Evolutionary conservation across 2,797 vertebrate genomes (phyloP).

Genomic region (Eutrigla gurnardus): DNA sequence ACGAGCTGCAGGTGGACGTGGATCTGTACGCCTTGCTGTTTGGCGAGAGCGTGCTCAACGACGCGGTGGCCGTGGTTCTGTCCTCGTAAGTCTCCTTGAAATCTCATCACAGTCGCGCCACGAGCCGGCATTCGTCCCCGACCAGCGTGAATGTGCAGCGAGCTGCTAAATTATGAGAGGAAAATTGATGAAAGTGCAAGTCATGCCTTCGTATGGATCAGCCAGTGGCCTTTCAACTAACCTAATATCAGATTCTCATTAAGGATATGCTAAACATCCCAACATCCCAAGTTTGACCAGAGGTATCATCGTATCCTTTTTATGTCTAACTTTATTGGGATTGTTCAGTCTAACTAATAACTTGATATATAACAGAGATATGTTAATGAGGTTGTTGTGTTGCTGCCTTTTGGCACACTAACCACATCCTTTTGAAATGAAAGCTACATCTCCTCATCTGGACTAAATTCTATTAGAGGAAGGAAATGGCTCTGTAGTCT

Average conservation of each 20-base stretch:
- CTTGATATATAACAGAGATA: too few relatives aligned
- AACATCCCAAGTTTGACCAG: slow-evolving; percentile 1
- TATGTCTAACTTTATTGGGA: neutral
- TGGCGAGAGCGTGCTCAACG: slow-evolving; percentile 98
- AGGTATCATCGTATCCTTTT: neutral
- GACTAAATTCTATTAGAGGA: neutral
- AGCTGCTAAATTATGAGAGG: neutral
- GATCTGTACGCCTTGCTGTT: slow-evolving; percentile 97
- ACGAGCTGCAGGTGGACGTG: slow-evolving; percentile 96
- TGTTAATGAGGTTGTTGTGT: neutral
- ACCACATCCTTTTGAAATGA: neutral
- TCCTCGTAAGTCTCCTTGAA: slow-evolving; percentile 91
- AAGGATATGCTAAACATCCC: slow-evolving; percentile 6
- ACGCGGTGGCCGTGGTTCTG: slow-evolving; percentile 95
- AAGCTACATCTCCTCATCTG: neutral
- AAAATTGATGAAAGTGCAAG: neutral
- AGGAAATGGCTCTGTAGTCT: neutral
- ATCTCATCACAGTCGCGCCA: neutral
- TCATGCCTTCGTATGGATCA: slow-evolving; percentile 21
- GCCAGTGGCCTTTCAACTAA: slow-evolving; percentile 33
- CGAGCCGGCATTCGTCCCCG: neutral
- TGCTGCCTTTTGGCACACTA: neutral
- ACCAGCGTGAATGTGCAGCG: neutral
- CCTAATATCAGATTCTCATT: slow-evolving; percentile 25
- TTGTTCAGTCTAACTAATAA: slow-evolving; percentile 18